Evolutionary conservation across 1,140 invertebrate genomes (phyloP), one percentile per base, ranked within the genome.

Genomic region (Calephelis virginiensis): DNA sequence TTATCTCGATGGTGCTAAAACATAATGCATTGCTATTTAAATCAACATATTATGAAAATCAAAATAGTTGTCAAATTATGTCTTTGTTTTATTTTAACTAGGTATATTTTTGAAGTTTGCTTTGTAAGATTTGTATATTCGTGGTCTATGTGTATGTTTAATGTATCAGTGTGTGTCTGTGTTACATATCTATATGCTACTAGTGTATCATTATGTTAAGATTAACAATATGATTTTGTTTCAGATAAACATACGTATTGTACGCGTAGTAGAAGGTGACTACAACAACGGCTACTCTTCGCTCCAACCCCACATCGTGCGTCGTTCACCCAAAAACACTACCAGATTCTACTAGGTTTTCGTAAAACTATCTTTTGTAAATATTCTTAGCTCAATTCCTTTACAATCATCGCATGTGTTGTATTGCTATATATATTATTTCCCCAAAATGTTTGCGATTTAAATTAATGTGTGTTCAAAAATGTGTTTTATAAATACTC

Each of bases 171-270:
- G 28, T 28, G 28, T 28, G 28, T 3, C 28, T 28, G 28, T 28
- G 28, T 28, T 28, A 28, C 28, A 28, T 28, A 28, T 28, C 28
- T 28, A 28, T 2, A 28, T 28, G 28, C 28, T 3, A 28, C 28
- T 28, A 28, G 1, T 28, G 28, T 28, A 28, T n/a, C n/a, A n/a
- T n/a, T n/a, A n/a, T n/a, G n/a, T n/a, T n/a, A n/a, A n/a, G 17
- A 17, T 17, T 17, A 17, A 53, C 11, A 48, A 40, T 14, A 40
- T 47, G 60, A 45, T 73, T 66, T 75, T 59, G 5, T 86, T 86
- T 48, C 81, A 90, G 87, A 88, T 87, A 45, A 86, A 90, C 66
- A 65, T 90, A 0, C 82, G 85, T 5, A 65, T 90, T 11, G 43
- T 90, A 0, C 83, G 85, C 46, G 75, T 85, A 0, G 79, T 86